Base-by-base conservation (phyloP, 2,888 invertebrate species). In the Lasioglossum oenotherae region DNA sequence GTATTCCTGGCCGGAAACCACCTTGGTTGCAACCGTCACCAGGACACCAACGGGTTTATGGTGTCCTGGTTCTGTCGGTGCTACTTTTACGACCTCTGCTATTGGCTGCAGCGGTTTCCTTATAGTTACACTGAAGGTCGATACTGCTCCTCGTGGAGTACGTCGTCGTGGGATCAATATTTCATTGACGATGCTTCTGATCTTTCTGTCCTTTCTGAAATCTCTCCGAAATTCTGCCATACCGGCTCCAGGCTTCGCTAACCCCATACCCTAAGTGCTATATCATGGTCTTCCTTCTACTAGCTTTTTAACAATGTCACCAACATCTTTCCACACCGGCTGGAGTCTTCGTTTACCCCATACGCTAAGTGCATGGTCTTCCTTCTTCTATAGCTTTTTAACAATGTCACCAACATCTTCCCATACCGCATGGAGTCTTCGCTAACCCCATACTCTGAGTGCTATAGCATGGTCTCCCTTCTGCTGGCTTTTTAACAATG, bases 71-170 rank as follows among this genome's bases (percentile, higher is more conserved):
- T 76, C 81, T 60, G 81, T 78, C 64, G 74, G 53, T 81, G 80
- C 81, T 84, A 87, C 83, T 89, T 90, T 90, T 89, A 89, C 84
- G 88, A 75, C 57, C 77, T 31, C 57, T 44, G 77, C 83, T 76
- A 89, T 87, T 81, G 83, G 87, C 80, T 85, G 81, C 90, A 83
- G 82, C 86, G 74, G 88, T 86, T 78, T 64, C 88, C 81, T 81
- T 82, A 79, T 60, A 84, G 74, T 74, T 81, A 60, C 60, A 14
- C 71, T 5, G 64, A 83, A 81, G 80, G 83, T 82, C 86, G 82
- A 87, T 86, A 86, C 80, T 53, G 60, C 53, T 71, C 73, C 78
- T 82, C 41, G 41, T 38, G n/a, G 77, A 77, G 64, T 31, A 71
- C 57, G 57, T 67, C 41, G 69, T 57, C 72, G 16, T 53, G 57